Evolutionary conservation across 2,888 invertebrate genomes (phyloP), one percentile per base, ranked within the genome.

Genomic region (Liopterus haemorrhoidalis): DNA sequence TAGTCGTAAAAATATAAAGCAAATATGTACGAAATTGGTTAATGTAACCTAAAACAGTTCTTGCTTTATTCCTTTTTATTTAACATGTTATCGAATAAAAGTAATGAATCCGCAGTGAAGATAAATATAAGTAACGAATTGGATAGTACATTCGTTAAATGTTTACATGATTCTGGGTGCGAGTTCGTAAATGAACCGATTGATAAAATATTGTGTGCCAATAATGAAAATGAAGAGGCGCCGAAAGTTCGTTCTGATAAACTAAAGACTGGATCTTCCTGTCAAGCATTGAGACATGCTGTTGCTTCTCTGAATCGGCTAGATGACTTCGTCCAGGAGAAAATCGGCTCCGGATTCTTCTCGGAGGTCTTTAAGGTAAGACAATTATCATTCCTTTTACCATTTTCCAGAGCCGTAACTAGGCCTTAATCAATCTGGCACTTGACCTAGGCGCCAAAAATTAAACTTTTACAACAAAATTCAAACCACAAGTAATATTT

Each of bases 331-430:
- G 76, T 82, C 55, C 79, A 85, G 66, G 93, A 93, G 70, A 89
- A 89, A 71, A 89, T 96, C 61, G 96, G 95, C 35, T 77, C 84
- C 38, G 96, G 96, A 52, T 96, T 96, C 73, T 96, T 95, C 74
- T 95, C 95, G 3, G 92, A 94, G 74, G 95, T 96, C 51, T 95
- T 88, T 72, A 95, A 95, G 87, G 96, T 95, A 73, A 76, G 79
- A n/a, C n/a, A n/a, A n/a, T n/a, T n/a, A n/a, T n/a, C n/a, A n/a
- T n/a, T n/a, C n/a, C n/a, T n/a, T n/a, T n/a, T n/a, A n/a, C n/a
- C n/a, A n/a, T n/a, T n/a, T n/a, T n/a, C n/a, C n/a, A n/a, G n/a
- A n/a, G n/a, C n/a, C n/a, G n/a, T n/a, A n/a, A n/a, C n/a, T n/a
- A n/a, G n/a, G n/a, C n/a, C n/a, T n/a, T n/a, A n/a, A n/a, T n/a